These are phyloP conservation scores for Limnephilus rhombicus DNA, from an alignment of 2,888 invertebrate genomes.

Conservation along the genomic window DNA sequence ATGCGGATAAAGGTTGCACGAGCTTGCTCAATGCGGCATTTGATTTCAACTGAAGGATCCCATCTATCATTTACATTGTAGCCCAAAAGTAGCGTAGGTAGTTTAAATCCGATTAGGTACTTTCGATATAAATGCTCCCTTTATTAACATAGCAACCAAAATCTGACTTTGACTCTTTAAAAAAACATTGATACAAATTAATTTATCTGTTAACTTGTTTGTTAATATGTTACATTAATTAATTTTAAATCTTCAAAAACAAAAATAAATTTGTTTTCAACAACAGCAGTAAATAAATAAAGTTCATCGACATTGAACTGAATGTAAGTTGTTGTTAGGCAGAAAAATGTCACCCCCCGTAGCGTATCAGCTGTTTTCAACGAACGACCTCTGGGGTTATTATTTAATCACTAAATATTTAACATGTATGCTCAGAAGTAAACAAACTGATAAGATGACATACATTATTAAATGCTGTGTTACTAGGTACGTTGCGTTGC, in stretches of 20 bases:
- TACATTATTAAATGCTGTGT: background rate
- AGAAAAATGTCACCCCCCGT: background rate
- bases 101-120: too few species aligned
- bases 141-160: background rate
- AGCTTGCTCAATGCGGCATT: too few species aligned
- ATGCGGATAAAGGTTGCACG: too few species aligned
- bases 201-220: background rate
- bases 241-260: background rate
- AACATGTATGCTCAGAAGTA: background rate
- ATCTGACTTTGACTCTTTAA: background rate
- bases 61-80: too few species aligned
- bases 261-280: background rate
- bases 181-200: background rate
- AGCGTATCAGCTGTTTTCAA: background rate
- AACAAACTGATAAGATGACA: background rate
- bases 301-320: background rate
- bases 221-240: background rate
- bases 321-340: background rate
- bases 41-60: too few species aligned
- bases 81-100: too few species aligned
- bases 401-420: background rate
- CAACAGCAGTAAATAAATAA: background rate
- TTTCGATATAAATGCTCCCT: background rate
- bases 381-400: background rate
- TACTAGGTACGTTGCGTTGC: background rate